Evolutionary conservation across 1,140 invertebrate species (phyloP).

Genomic region (Patella vulgata): DNA sequence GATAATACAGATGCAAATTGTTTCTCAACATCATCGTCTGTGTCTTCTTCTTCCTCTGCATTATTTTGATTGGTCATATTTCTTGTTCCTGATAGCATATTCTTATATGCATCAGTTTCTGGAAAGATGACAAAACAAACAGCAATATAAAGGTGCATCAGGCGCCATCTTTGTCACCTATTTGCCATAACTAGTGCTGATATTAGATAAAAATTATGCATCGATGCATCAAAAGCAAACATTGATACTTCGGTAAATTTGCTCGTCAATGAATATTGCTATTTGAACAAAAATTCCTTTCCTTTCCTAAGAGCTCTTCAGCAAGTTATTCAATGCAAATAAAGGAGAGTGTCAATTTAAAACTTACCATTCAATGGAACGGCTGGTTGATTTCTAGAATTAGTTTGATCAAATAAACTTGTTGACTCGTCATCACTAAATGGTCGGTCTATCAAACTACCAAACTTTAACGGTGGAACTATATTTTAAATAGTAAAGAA

Average conservation of each 20-base stretch:
- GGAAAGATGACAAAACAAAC: constrained; percentile 6
- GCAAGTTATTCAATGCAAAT: constrained; percentile 1
- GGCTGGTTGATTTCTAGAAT: constrained; percentile 38
- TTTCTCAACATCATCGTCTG: constrained; percentile 60
- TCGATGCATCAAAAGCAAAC: no score
- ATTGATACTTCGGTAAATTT: no score
- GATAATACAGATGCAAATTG: constrained; percentile 51
- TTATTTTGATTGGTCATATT: constrained; percentile 9
- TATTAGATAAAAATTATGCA: no score
- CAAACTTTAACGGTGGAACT: constrained; percentile 58
- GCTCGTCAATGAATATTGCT: no score
- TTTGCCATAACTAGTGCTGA: no score
- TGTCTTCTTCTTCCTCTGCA: constrained; percentile 39
- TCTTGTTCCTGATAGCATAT: constrained; percentile 42
- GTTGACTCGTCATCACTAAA: constrained; percentile 55
- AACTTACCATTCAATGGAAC: constrained; percentile 54
- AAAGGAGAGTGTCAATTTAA: neutral
- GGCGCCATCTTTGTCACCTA: neutral
- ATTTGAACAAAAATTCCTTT: no score
- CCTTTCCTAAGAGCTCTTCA: no score
- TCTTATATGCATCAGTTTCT: constrained; percentile 57
- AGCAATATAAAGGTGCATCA: neutral
- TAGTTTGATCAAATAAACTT: constrained; percentile 49
- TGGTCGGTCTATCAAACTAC: constrained; percentile 53
- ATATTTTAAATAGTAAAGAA: constrained; percentile 2